Evolutionary conservation across 1,140 invertebrate genomes (phyloP).

Genomic region (Diabrotica undecimpunctata): DNA sequence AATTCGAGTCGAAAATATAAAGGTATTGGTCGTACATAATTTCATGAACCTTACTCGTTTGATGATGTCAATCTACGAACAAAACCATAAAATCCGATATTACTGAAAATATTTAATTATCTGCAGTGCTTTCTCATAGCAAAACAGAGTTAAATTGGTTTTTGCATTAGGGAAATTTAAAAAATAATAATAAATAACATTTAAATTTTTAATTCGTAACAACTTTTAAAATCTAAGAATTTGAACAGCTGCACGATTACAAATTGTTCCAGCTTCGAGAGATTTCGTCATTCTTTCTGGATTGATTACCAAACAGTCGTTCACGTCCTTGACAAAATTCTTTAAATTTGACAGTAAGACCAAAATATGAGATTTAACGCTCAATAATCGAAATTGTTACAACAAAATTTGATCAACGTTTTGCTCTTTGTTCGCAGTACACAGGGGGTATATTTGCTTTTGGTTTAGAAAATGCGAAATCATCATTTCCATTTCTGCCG

Average conservation of each 20-base stretch:
- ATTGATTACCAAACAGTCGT: slow-evolving; percentile 77
- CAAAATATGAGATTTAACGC: slow-evolving; percentile 73
- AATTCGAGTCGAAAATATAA: no score
- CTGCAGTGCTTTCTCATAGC: no score
- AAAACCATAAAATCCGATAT: no score
- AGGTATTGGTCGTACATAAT: no score
- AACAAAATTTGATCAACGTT: slow-evolving; percentile 68
- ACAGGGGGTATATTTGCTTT: slow-evolving; percentile 76
- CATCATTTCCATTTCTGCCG: slow-evolving; percentile 69
- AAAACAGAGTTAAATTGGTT: no score
- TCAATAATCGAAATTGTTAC: slow-evolving; percentile 62
- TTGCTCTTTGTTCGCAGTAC: slow-evolving; percentile 65
- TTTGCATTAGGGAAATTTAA: no score
- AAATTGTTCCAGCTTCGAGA: slow-evolving; percentile 52
- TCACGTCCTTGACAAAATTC: slow-evolving; percentile 76
- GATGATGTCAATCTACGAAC: no score
- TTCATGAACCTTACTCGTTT: no score
- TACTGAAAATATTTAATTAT: no score
- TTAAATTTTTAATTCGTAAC: no score
- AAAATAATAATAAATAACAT: no score
- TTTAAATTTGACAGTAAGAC: slow-evolving; percentile 80
- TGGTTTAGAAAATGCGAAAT: slow-evolving; percentile 74
- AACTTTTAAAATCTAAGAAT: slow-evolving; percentile 35
- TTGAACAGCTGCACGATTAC: slow-evolving; percentile 29
- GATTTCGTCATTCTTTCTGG: slow-evolving; percentile 77